Evolutionary conservation across 2,888 invertebrate genomes (phyloP), one percentile per base, ranked within the genome.

Genomic region (Cecidostiba fungosa): DNA sequence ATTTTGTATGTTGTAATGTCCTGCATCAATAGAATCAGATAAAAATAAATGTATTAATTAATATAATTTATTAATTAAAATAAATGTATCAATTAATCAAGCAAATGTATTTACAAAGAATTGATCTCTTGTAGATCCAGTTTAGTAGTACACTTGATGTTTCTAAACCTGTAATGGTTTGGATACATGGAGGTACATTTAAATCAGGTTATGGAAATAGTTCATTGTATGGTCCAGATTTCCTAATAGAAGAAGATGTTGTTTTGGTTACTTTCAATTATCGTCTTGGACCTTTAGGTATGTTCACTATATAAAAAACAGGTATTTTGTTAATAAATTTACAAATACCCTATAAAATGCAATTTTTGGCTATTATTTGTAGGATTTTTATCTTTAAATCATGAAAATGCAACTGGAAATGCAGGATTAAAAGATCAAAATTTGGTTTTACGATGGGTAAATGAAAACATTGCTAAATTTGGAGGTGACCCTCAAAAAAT

Each of bases 401-500:
- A 90, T 81, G 83, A 85, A 0, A 86, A 89, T 77, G 89, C 89
- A 8, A 86, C 89, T 1, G 91, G 90, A 26, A 91, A 91, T 84
- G 88, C 88, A 43, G 91, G 86, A 29, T 72, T 90, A 23, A 94
- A 94, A 90, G 95, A 95, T 88, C 94, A 94, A 92, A 93, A 94
- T n/a, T 91, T 93, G 88, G 95, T 94, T 59, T 72, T 80, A 12
- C 32, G 19, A 4, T 81, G 73, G 80, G 59, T 73, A 4, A 81
- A 73, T 2, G 26, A 59, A 32, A 79, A 79, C 14, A 79, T 70
- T 50, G 85, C 85, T 1, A 90, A 92, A n/a, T 95, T 95, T 88
- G 94, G 94, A 39, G 95, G 95, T 19, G 92, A 95, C 88, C 93
- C 94, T 12, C 90, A 93, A 8, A 94, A 93, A 90, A 94, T 95